phyloP scores from a whole-genome alignment of 2,888 invertebrate species.

The Eupithecia centaureata region DNA sequence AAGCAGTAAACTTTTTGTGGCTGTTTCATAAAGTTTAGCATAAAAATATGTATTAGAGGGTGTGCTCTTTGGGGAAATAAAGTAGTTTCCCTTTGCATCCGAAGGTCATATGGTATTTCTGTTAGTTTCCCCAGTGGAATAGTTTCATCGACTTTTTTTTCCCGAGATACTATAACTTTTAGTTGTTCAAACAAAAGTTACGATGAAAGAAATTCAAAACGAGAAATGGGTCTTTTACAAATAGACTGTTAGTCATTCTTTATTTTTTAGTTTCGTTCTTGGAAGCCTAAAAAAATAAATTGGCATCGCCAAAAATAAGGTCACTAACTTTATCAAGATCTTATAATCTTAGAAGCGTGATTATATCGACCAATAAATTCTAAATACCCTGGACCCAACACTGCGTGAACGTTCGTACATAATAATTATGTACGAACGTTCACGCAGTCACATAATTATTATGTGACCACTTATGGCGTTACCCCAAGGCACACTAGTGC shows the following conservation, averaged over 20 bases:
- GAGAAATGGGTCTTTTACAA: background rate
- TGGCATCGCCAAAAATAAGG: background rate
- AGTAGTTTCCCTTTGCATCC: slow-evolving; percentile 12
- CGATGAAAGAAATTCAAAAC: background rate
- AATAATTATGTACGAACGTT: too few species aligned
- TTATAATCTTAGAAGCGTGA: slow-evolving; percentile 35
- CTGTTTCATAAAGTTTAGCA: slow-evolving; percentile 14
- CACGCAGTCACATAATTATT: too few species aligned
- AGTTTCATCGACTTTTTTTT: slow-evolving; percentile 16
- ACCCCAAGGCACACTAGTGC: too few species aligned
- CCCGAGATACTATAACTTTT: slow-evolving; percentile 20
- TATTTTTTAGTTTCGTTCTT: background rate
- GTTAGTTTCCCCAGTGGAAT: background rate
- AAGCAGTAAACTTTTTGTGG: slow-evolving; percentile 14
- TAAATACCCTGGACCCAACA: slow-evolving; percentile 42
- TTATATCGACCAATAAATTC: slow-evolving; percentile 46
- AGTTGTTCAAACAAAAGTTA: slow-evolving; percentile 5
- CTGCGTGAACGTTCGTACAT: slow-evolving; percentile 20
- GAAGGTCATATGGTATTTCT: slow-evolving; percentile 11
- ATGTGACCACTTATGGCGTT: slow-evolving; percentile 6
- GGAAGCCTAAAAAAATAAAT: background rate
- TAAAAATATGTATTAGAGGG: slow-evolving; percentile 12
- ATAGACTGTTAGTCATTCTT: background rate
- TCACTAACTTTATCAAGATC: background rate
- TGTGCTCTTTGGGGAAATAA: slow-evolving; percentile 13